phyloP scores from a whole-genome alignment of 2,888 invertebrate species.

The Mongoloraphidia duomilia region DNA sequence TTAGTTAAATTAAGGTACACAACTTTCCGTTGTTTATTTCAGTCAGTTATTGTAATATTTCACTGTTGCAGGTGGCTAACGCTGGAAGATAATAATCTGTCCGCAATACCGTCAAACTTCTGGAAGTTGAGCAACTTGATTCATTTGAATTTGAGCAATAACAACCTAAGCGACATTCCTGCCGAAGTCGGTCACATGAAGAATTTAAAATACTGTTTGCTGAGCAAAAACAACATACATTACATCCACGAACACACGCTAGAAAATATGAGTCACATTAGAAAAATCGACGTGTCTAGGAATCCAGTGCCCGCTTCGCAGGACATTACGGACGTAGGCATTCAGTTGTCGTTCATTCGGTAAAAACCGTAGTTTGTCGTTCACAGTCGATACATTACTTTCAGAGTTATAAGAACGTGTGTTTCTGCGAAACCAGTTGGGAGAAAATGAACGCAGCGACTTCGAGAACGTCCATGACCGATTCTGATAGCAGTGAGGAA shows the following conservation, averaged over 20 bases:
- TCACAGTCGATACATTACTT: background rate
- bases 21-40: background rate
- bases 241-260: constrained; percentile 20
- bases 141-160: constrained; percentile 47
- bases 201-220: constrained; percentile 21
- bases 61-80: constrained; percentile 45
- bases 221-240: constrained; percentile 24
- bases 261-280: constrained; percentile 19
- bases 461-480: background rate
- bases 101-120: constrained; percentile 36
- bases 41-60: constrained; percentile 3
- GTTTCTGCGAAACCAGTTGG: background rate
- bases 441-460: too few species aligned
- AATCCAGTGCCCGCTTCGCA: constrained; percentile 21
- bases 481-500: background rate
- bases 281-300: constrained; percentile 24
- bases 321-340: constrained; percentile 17
- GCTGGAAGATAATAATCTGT: constrained; percentile 44
- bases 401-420: constrained; percentile 2
- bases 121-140: constrained; percentile 37
- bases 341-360: background rate
- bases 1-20: constrained; percentile 39
- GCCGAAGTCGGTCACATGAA: constrained; percentile 20
- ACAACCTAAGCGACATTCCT: constrained; percentile 39
- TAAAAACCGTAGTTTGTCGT: background rate